phyloP scores from a whole-genome alignment of 2,113 vertebrate genomes.

The Peromyscus californicus region DNA sequence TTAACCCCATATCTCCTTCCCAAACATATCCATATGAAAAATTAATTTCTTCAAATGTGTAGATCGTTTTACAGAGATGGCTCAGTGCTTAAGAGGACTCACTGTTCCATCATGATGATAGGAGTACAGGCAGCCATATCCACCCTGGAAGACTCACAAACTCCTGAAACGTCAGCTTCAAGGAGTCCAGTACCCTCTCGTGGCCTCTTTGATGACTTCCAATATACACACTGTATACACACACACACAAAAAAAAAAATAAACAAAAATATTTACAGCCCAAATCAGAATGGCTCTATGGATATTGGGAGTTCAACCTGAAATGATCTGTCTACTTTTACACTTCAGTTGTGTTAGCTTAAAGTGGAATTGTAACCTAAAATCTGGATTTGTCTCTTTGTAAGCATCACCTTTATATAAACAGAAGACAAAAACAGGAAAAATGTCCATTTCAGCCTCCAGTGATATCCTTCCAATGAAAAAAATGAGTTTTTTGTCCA shows the following conservation, averaged over 20 bases:
- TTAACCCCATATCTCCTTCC: rapidly evolving
- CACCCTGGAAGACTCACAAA: neutral
- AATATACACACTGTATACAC: neutral
- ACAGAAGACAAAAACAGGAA: slow-evolving; percentile 1
- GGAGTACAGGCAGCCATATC: too few species aligned
- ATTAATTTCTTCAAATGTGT: slow-evolving; percentile 1
- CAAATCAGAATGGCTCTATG: neutral
- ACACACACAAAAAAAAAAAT: neutral
- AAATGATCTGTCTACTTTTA: neutral
- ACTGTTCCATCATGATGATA: too few species aligned
- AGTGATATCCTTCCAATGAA: neutral
- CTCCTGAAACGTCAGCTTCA: neutral
- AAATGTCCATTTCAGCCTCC: neutral
- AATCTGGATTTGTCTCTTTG: slow-evolving; percentile 1
- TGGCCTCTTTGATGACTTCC: neutral
- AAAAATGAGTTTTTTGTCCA: neutral
- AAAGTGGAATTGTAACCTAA: slow-evolving; percentile 28
- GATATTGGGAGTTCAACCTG: neutral
- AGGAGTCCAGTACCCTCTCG: too few species aligned
- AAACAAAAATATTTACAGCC: neutral
- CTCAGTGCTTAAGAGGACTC: neutral
- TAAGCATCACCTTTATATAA: neutral
- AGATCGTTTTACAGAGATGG: neutral
- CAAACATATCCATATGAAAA: neutral
- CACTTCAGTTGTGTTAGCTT: neutral